Evolutionary conservation across 2,888 invertebrate genomes (phyloP).

Genomic region (Reticulitermes lucifugus): DNA sequence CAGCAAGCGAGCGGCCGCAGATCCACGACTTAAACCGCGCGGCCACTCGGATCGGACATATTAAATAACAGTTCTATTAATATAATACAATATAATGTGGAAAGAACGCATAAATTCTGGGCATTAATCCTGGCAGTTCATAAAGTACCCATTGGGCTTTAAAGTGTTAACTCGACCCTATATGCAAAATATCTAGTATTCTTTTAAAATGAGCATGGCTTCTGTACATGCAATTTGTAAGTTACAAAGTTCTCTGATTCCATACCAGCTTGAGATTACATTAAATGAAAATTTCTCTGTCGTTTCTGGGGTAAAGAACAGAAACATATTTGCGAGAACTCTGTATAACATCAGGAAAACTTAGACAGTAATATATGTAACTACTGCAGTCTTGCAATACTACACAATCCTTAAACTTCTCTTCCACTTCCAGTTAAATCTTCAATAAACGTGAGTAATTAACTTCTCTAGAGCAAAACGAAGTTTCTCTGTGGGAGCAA

Average conservation of each 20-base stretch:
- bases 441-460: conserved; percentile 25
- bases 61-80: no score
- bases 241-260: background rate
- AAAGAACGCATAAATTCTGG: no score
- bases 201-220: background rate
- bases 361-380: background rate
- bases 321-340: no score
- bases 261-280: background rate
- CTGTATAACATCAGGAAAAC: background rate
- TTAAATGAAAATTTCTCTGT: background rate
- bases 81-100: no score
- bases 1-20: no score
- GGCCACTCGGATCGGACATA: no score
- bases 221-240: background rate
- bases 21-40: no score
- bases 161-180: no score
- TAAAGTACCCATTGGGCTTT: no score
- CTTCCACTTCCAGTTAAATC: background rate
- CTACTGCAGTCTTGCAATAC: background rate
- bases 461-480: background rate
- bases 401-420: background rate
- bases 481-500: background rate
- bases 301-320: background rate
- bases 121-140: no score
- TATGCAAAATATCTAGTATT: background rate